A percentile compares a stretch with the other conserved stretches of the same genome.
Evolutionary conservation across 2,113 vertebrate genomes (phyloP).

Genomic region (Ctenodactylus gundi): DNA sequence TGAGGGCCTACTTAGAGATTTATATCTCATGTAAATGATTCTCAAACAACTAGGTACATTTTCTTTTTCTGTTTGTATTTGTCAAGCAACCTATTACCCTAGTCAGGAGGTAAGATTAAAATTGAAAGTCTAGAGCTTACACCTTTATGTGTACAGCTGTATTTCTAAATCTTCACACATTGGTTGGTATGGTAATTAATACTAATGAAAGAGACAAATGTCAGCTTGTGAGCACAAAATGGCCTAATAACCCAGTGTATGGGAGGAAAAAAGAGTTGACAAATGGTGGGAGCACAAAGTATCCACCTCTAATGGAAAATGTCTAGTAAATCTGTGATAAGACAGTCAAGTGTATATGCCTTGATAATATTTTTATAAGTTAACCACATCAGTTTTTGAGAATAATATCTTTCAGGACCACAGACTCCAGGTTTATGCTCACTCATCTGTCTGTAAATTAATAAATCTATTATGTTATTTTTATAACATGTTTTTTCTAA

Average conservation of each 20-base stretch:
- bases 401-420: not conserved
- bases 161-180: not conserved
- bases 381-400: not conserved
- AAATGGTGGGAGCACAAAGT: not conserved
- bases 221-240: not conserved
- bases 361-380: not conserved
- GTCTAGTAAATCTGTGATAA: not conserved
- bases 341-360: not conserved
- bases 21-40: no score
- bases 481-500: conserved; percentile 24
- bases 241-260: no score
- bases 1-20: not conserved
- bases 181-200: not conserved
- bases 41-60: no score
- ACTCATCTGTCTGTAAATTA: conserved; percentile 41
- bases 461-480: conserved; percentile 40
- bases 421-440: not conserved
- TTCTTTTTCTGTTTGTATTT: conserved; percentile 2
- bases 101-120: not conserved
- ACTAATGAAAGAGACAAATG: not conserved
- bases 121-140: not conserved
- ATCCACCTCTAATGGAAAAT: not conserved
- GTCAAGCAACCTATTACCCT: not conserved
- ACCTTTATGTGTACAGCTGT: not conserved
- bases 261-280: not conserved